A percentile compares a stretch with the other conserved stretches of the same genome.
These are phyloP conservation scores for Ceratoteleas bidentatus DNA, from an alignment of 1,140 invertebrate genomes.

Conservation along the genomic window DNA sequence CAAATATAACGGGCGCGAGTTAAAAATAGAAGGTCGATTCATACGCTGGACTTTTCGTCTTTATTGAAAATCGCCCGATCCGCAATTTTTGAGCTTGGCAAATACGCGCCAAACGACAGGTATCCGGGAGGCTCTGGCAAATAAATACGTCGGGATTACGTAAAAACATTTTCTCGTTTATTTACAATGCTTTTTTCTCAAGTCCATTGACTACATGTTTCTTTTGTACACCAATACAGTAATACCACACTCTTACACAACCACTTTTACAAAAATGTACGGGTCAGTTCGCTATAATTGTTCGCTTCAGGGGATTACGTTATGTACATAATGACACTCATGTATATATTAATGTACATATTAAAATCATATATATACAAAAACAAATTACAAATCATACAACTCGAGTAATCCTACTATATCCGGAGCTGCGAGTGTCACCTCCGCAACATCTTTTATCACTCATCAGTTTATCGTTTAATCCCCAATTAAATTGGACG, in stretches of 20 bases:
- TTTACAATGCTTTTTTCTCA: constrained; percentile 49
- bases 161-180: constrained; percentile 58
- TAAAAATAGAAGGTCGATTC: constrained; percentile 13
- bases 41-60: neutral
- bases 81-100: constrained; percentile 1
- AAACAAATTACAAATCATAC: constrained; percentile 49
- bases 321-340: constrained; percentile 52
- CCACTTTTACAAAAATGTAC: constrained; percentile 59
- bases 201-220: constrained; percentile 53
- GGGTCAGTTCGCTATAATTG: constrained; percentile 32
- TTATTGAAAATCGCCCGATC: neutral
- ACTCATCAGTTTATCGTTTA: constrained; percentile 52
- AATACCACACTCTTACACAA: constrained; percentile 55
- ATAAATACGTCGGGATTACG: constrained; percentile 21
- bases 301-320: constrained; percentile 22
- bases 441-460: constrained; percentile 17
- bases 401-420: constrained; percentile 15
- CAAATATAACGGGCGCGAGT: neutral
- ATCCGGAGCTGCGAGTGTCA: too few relatives aligned
- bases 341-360: constrained; percentile 55
- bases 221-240: constrained; percentile 60
- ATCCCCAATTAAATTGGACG: constrained; percentile 13
- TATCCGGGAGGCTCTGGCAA: too few relatives aligned
- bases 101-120: too few relatives aligned
- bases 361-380: constrained; percentile 47